Conservation (phyloP, 1,140 invertebrate genomes). For the Venustaconcha ellipsiformis region DNA sequence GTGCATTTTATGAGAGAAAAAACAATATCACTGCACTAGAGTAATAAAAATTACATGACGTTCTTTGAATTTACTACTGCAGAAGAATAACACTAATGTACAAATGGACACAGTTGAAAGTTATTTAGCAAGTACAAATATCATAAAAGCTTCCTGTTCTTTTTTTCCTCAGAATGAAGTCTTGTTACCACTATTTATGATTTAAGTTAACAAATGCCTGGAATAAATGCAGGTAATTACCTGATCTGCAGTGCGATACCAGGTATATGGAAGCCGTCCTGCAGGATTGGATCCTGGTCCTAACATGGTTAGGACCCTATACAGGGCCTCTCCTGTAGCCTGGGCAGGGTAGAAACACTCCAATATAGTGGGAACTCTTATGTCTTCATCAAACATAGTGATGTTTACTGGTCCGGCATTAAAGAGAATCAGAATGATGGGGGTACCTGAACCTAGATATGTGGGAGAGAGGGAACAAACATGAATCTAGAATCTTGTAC, state of each 20-base stretch:
- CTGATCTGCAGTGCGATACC: slow-evolving; percentile 49
- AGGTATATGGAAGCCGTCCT: slow-evolving; percentile 59
- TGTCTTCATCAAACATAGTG: slow-evolving; percentile 23
- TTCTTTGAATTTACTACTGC: no score
- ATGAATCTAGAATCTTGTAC: background rate
- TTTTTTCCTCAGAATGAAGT: no score
- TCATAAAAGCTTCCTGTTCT: no score
- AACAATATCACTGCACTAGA: no score
- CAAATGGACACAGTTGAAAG: no score
- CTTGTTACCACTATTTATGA: no score
- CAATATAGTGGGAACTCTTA: slow-evolving; percentile 53
- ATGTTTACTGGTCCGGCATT: slow-evolving; percentile 62
- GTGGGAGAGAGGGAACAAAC: slow-evolving; percentile 11
- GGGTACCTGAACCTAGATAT: slow-evolving; percentile 4
- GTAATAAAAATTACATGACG: no score
- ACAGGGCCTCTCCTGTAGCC: slow-evolving; percentile 57
- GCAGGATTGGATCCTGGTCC: slow-evolving; percentile 50
- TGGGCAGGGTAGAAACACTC: slow-evolving; percentile 66
- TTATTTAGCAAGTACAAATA: no score
- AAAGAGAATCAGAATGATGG: slow-evolving; percentile 59
- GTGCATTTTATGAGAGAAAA: no score
- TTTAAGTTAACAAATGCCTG: no score
- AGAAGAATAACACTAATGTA: no score
- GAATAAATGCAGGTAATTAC: slow-evolving; percentile 10
- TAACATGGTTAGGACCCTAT: slow-evolving; percentile 41